Conservation (phyloP, 2,888 invertebrate species). For the Gryllus longicercus region DNA sequence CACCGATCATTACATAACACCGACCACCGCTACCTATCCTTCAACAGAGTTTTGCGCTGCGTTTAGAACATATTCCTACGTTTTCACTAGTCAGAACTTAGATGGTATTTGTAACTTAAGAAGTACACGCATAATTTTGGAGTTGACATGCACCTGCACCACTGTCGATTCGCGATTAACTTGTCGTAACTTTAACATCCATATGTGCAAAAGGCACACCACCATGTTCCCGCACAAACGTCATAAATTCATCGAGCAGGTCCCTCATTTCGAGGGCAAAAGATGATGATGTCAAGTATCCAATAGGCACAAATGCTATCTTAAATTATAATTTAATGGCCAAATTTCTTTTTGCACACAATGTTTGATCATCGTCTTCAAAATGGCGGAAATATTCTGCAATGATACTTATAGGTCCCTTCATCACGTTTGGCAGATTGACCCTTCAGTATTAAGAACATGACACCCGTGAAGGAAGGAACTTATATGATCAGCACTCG, state of each 20-base stretch:
- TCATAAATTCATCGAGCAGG: slow-evolving; percentile 26
- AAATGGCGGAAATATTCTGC: slow-evolving; percentile 38
- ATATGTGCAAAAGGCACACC: slow-evolving; percentile 26
- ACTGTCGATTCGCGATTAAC: not conserved
- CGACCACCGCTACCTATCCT: not conserved
- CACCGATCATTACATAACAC: slow-evolving; percentile 3
- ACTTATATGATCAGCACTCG: slow-evolving; percentile 4
- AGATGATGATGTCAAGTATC: slow-evolving; percentile 26
- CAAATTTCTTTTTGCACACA: slow-evolving; percentile 25
- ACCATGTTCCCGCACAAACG: slow-evolving; percentile 31
- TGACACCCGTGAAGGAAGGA: slow-evolving; percentile 21
- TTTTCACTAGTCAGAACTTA: too few species aligned
- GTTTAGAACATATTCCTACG: too few species aligned
- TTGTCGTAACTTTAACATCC: slow-evolving; percentile 11
- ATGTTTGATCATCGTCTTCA: slow-evolving; percentile 35
- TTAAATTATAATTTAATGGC: not conserved
- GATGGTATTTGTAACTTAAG: too few species aligned
- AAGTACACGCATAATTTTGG: not conserved
- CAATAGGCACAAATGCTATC: not conserved
- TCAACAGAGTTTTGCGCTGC: not conserved
- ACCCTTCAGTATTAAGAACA: slow-evolving; percentile 34
- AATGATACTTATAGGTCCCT: slow-evolving; percentile 34
- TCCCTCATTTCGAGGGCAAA: slow-evolving; percentile 23
- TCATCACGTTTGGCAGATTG: slow-evolving; percentile 35
- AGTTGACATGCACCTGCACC: not conserved